Base-by-base conservation (phyloP, 2,888 invertebrate species). In the Ariolimax columbianus region DNA sequence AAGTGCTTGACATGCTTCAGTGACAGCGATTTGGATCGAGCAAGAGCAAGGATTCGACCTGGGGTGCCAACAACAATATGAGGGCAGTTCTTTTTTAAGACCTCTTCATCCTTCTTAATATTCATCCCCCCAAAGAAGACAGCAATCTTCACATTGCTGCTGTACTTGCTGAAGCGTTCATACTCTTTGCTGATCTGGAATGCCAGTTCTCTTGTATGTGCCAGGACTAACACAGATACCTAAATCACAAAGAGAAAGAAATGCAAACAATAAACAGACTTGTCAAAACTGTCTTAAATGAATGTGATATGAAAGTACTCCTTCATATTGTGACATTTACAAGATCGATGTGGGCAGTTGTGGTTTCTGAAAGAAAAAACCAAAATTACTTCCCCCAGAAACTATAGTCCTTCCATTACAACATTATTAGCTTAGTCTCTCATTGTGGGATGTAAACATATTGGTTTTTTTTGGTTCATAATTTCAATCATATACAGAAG, bases 161-260 rank as follows among this genome's bases (percentile, higher is more conserved):
- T 98, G 95, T 99, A 99, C 95, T 99, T 99, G 90, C 98, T 98
- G 95, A 99, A 99, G 83, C 99, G 96, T 94, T 99, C 99, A 93
- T 99, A 99, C 94, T 99, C 99, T 95, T 99, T 99, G 94, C 98
- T 98, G 92, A 99, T 99, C 95, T 99, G 99, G 95, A 99, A 99
- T 82, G 99, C 99, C 92, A 99, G 95, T 94, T 99, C 99, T 91
- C 99, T 96, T 0, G 99, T 99, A 95, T 99, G 99, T 94, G 99
- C 99, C 97, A 99, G 98, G 6, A 99, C 99, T 87, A 99, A 95
- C 7, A 99, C 99, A 91, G 98, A 98, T 11, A 98, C 98, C 94
- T 95, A 86, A 17, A 89, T 84, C 30, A 83, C 59, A n/a, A 59
- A 55, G 55, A 55, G 23, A 55, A 23, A 55, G n/a, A n/a, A n/a